Conservation (phyloP, 2,113 vertebrate genomes). For the Marmota monax region DNA sequence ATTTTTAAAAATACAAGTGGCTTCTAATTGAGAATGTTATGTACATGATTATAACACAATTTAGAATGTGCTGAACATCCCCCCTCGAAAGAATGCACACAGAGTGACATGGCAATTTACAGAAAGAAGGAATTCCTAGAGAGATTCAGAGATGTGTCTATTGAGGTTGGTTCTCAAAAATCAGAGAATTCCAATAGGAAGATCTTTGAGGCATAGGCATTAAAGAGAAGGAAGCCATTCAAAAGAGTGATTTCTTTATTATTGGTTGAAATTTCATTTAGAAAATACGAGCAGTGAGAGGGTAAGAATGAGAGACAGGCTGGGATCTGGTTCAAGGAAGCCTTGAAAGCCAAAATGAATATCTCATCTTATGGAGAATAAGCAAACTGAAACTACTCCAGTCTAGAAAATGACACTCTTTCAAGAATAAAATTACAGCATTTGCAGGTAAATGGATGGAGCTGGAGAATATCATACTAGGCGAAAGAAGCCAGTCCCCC, state of each 20-base stretch:
- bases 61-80: not conserved
- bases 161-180: slow-evolving; percentile 1
- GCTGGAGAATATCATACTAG: too few species aligned
- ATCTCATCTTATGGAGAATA: not conserved
- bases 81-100: too few species aligned
- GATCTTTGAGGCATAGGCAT: not conserved
- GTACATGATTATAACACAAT: not conserved
- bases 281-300: not conserved
- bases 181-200: not conserved
- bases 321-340: not conserved
- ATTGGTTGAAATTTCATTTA: not conserved
- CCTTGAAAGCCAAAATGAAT: not conserved
- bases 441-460: too few species aligned
- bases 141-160: not conserved
- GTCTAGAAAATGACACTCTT: not conserved
- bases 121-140: not conserved
- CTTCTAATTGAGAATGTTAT: not conserved
- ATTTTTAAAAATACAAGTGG: not conserved
- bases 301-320: not conserved
- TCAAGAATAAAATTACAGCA: not conserved
- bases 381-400: slow-evolving; percentile 25
- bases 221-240: not conserved
- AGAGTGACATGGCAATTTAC: not conserved
- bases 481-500: too few species aligned
- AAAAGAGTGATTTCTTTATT: not conserved